Conservation (phyloP, 2,888 invertebrate species). For the Rugalucina vietnamica region DNA sequence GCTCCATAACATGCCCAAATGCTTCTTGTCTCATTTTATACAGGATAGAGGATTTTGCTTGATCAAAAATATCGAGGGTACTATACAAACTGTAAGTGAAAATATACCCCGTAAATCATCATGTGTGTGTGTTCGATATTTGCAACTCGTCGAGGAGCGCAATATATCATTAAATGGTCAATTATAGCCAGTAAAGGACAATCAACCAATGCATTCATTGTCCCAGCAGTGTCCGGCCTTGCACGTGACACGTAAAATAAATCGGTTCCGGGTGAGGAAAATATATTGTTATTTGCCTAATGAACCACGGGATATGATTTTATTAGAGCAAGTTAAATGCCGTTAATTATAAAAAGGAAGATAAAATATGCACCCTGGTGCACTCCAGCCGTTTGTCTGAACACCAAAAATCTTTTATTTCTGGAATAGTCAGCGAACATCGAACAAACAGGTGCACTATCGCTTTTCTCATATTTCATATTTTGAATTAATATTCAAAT, state of each 20-base stretch:
- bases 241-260: constrained; percentile 52
- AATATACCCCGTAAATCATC: not conserved
- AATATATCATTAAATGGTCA: constrained; percentile 44
- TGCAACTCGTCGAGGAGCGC: not conserved
- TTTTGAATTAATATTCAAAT: not conserved
- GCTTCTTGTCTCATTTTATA: too few relatives aligned
- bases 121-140: not conserved
- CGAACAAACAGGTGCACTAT: constrained; percentile 45
- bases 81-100: too few relatives aligned
- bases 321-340: constrained; percentile 6
- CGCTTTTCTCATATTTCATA: constrained; percentile 51
- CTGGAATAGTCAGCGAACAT: not conserved
- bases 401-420: not conserved
- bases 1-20: too few relatives aligned
- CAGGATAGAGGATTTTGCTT: too few relatives aligned
- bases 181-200: constrained; percentile 53
- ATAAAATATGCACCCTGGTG: constrained; percentile 15
- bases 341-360: not conserved
- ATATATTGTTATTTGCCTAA: constrained; percentile 9
- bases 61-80: too few relatives aligned
- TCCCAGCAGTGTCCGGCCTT: constrained; percentile 38
- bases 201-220: constrained; percentile 44
- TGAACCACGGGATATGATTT: constrained; percentile 4
- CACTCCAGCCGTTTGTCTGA: not conserved
- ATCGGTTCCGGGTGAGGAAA: not conserved